Percentiles rank a stretch among this genome's conserved stretches.
Conservation (phyloP, 2,888 invertebrate genomes). For the Panopea generosa region DNA sequence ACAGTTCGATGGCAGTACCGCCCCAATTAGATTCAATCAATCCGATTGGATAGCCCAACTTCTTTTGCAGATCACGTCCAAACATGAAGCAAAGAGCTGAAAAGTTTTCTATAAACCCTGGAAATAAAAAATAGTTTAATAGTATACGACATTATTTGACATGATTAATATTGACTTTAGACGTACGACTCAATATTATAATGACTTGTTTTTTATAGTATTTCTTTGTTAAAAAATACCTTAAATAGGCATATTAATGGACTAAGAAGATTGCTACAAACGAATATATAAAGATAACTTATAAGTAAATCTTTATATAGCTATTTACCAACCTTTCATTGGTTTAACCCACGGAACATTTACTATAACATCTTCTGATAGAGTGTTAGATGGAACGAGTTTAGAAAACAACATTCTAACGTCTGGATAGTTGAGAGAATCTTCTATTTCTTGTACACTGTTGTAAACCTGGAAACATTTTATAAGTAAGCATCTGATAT, state of each 20-base stretch:
- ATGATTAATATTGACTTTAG: background rate
- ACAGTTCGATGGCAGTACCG: slow-evolving; percentile 49
- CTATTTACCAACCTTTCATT: slow-evolving; percentile 44
- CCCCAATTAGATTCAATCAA: slow-evolving; percentile 49
- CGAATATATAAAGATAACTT: no score
- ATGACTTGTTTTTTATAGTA: background rate
- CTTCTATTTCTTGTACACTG: slow-evolving; percentile 13
- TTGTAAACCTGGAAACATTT: slow-evolving; percentile 10
- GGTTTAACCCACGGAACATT: slow-evolving; percentile 53
- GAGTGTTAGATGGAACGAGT: slow-evolving; percentile 26
- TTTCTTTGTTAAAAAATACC: no score
- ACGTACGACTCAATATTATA: no score
- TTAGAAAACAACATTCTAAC: slow-evolving; percentile 57
- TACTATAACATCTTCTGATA: slow-evolving; percentile 39
- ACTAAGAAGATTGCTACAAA: no score
- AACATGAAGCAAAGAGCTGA: slow-evolving; percentile 55
- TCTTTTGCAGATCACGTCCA: slow-evolving; percentile 39
- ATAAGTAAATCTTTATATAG: no score
- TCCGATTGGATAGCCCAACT: slow-evolving; percentile 53
- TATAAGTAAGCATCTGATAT: no score
- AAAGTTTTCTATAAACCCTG: slow-evolving; percentile 39
- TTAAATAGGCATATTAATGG: no score
- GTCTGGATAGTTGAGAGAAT: slow-evolving; percentile 19
- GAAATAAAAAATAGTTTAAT: background rate
- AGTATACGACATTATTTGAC: background rate